Conservation (phyloP, 1,140 invertebrate species). For the Eriocheir sinensis region DNA sequence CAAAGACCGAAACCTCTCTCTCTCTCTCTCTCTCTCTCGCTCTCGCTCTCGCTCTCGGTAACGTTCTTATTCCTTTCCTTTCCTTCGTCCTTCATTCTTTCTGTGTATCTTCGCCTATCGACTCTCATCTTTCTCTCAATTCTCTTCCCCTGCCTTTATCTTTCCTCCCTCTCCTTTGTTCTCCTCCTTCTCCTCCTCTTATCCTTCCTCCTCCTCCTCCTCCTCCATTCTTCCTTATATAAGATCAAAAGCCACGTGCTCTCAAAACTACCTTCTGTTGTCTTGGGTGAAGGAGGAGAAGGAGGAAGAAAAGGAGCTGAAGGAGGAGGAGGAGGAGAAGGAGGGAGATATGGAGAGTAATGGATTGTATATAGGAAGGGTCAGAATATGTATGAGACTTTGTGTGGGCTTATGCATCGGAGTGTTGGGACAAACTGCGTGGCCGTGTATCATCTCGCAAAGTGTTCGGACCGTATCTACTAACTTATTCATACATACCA, state of each 20-base stretch:
- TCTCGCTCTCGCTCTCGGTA: neutral
- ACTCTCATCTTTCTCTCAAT: neutral
- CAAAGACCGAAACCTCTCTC: neutral
- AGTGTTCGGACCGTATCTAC: no score
- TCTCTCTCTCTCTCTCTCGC: neutral
- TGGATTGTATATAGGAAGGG: neutral
- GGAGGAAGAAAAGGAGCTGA: neutral
- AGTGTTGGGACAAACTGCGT: neutral
- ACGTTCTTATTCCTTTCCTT: neutral
- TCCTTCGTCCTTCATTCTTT: neutral
- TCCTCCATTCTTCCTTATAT: neutral
- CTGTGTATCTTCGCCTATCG: no score
- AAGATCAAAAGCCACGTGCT: neutral
- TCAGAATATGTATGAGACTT: neutral
- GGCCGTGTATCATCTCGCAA: no score
- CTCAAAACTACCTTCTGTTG: slow-evolving; percentile 11
- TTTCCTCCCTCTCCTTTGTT: neutral
- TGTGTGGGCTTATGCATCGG: neutral
- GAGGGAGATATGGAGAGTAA: neutral
- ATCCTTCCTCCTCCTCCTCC: neutral
- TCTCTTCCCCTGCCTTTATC: neutral
- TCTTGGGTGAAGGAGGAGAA: neutral
- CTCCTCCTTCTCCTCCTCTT: neutral
- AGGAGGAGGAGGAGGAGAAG: neutral
- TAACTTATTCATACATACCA: no score